Evolutionary conservation across 1,140 invertebrate genomes (phyloP).

Genomic region (Danaus plexippus): DNA sequence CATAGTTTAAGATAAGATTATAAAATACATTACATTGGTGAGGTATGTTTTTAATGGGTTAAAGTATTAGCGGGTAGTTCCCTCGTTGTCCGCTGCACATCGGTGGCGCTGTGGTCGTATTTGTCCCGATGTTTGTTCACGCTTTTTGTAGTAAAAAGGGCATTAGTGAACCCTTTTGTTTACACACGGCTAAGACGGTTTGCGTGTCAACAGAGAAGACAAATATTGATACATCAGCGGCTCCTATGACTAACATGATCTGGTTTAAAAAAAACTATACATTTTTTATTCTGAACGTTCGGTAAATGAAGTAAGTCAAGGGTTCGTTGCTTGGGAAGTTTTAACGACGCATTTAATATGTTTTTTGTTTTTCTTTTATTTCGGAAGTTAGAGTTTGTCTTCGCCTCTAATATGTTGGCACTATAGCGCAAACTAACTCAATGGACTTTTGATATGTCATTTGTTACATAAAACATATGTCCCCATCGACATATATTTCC

Average conservation of each 20-base stretch:
- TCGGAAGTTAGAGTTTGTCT: background rate
- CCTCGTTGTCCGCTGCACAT: background rate
- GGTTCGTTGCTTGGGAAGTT: constrained; percentile 21
- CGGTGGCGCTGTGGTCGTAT: constrained; percentile 14
- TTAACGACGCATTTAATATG: constrained; percentile 21
- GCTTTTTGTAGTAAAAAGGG: constrained; percentile 68
- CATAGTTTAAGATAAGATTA: background rate
- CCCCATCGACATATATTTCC: too few relatives aligned
- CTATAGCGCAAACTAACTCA: too few relatives aligned
- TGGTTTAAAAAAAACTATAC: constrained; percentile 30
- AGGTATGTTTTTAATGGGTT: background rate
- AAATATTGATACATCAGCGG: constrained; percentile 62
- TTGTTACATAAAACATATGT: too few relatives aligned
- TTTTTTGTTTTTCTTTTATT: constrained; percentile 3
- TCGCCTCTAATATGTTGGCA: too few relatives aligned
- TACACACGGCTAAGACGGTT: constrained; percentile 59
- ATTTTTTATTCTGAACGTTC: constrained; percentile 33
- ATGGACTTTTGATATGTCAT: too few relatives aligned
- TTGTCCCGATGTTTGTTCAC: constrained; percentile 55
- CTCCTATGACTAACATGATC: constrained; percentile 54
- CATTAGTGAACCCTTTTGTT: constrained; percentile 68
- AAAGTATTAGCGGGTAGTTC: background rate
- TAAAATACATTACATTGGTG: background rate
- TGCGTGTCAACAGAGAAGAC: constrained; percentile 53
- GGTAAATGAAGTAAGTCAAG: constrained; percentile 18